Percentiles rank a stretch among this genome's conserved stretches.
phyloP scores from a whole-genome alignment of 2,797 vertebrate genomes.

The Smutsia temminckii region DNA sequence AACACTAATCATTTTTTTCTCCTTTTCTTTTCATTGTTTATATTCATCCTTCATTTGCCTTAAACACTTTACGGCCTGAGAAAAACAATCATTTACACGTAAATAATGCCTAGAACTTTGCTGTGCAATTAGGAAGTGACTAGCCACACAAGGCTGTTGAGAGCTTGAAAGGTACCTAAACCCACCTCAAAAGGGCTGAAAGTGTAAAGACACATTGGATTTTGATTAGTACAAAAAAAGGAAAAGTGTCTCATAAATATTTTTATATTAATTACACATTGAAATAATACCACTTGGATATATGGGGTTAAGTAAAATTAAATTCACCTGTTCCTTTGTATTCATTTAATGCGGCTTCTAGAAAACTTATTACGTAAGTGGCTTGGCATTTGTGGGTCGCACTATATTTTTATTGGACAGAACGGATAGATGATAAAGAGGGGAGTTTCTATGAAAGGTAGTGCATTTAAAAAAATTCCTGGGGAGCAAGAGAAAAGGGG shows the following conservation, averaged over 20 bases:
- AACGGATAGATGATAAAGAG: neutral
- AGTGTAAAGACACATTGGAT: neutral
- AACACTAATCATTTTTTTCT: neutral
- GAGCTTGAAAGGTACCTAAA: neutral
- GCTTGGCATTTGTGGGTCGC: neutral
- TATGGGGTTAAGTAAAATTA: neutral
- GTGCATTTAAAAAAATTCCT: neutral
- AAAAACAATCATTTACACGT: neutral
- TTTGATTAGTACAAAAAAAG: neutral
- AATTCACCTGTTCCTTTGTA: constrained; percentile 21
- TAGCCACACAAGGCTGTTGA: neutral
- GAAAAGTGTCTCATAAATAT: neutral
- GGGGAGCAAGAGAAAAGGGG: neutral
- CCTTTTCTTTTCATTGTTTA: neutral
- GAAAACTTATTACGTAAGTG: neutral
- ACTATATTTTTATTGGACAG: neutral
- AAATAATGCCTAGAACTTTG: neutral
- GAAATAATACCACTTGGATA: neutral
- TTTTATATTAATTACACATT: neutral
- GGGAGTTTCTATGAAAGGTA: neutral
- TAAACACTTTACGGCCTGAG: neutral
- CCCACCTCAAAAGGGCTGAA: neutral
- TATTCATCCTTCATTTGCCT: neutral
- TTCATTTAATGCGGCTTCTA: neutral
- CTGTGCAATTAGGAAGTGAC: neutral